phyloP scores from a whole-genome alignment of 2,797 vertebrate species.

The Neosalanx taihuensis region DNA sequence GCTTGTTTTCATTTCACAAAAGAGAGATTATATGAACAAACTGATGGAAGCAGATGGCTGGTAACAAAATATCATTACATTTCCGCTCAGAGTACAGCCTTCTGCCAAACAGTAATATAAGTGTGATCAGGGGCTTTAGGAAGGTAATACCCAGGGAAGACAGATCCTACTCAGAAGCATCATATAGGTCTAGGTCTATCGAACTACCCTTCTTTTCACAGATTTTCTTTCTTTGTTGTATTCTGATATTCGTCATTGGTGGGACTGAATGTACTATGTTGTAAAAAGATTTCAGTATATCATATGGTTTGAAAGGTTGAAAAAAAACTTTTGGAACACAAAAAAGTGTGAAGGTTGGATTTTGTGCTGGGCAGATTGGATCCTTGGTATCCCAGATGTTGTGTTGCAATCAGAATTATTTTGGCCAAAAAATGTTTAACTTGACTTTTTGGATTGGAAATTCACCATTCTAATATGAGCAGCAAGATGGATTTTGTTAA shows the following conservation, averaged over 20 bases:
- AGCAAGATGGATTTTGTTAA: no score
- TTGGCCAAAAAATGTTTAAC: no score
- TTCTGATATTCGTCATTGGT: neutral
- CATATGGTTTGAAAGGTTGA: neutral
- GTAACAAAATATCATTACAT: constrained; percentile 35
- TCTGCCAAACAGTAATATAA: constrained; percentile 27
- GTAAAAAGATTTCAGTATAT: neutral
- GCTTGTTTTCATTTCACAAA: constrained; percentile 19
- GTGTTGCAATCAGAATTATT: no score
- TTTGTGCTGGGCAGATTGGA: no score
- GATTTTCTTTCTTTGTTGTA: neutral
- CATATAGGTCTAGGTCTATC: no score
- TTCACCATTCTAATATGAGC: no score
- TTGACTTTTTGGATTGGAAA: no score
- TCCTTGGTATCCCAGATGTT: no score
- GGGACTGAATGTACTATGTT: neutral
- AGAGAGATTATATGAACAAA: constrained; percentile 23
- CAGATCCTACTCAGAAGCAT: neutral
- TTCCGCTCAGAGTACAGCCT: constrained; percentile 18
- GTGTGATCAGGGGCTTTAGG: constrained; percentile 6
- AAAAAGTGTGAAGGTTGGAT: no score
- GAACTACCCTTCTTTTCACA: neutral
- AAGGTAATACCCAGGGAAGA: constrained; percentile 15
- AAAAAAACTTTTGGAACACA: neutral
- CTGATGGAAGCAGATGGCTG: constrained; percentile 32